Evolutionary conservation across 2,888 invertebrate species (phyloP), one percentile per base, ranked within the genome.

Genomic region (Pandemis cinnamomeana): DNA sequence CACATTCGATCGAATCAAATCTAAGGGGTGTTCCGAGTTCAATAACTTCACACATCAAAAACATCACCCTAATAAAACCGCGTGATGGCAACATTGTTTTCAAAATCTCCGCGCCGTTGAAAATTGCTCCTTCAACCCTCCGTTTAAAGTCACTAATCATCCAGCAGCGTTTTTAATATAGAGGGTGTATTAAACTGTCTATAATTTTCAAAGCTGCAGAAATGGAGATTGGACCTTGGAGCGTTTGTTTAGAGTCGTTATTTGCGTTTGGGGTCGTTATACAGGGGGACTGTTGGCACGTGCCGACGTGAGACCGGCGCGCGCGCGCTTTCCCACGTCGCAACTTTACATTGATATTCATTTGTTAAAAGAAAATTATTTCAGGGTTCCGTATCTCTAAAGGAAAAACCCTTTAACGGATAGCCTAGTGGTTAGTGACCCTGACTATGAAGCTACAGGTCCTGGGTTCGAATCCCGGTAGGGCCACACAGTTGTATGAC

Each of bases 241-340:
- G 1, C 58, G 27, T 58, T 58, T 10, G 11, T 3, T 27, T 58
- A 58, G 27, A n/a, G 58, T 27, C 5, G 27, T 11, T 11, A 58
- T 8, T 55, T 15, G 53, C 7, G 7, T 55, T 7, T 55, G 7
- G 55, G 5, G 7, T 15, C 11, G 11, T 55, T 27, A 27, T 3
- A 58, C 58, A 13, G 7, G 27, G 51, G 15, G 64, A 7, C 36
- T 41, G 15, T n/a, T 60, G 73, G 60, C 73, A 70, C 81, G 77
- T 81, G 82, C 77, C 82, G 78, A 27, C 88, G 90, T 90, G 90
- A 75, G 90, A 90, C 72, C 83, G 83, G 60, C 79, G 82, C 80
- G 83, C 83, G 82, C 81, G 80, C 77, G 55, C 76, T 77, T 90
- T 90, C 90, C 86, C 90, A 90, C 89, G 88, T 81, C 71, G 36